Evolutionary conservation across 2,113 vertebrate genomes (phyloP), one percentile per base, ranked within the genome.

Genomic region (Perca flavescens): DNA sequence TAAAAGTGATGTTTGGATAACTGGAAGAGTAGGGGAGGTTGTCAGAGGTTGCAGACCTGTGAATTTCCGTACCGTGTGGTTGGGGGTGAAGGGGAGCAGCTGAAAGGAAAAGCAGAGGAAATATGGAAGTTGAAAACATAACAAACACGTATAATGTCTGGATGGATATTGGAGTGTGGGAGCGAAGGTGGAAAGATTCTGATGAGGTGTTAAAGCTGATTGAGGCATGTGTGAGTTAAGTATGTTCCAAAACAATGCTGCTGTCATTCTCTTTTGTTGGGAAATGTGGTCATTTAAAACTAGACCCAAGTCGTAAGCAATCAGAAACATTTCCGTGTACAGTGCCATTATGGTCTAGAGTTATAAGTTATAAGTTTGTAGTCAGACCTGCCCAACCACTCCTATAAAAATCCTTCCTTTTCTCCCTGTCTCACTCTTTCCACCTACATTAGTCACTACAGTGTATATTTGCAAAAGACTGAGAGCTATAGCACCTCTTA

Each of bases 381-480:
- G 9, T 54, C 14, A 21, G 21, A 17, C 47, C 14, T n/a, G 17
- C 43, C 9, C 17, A 31, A 54, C 14, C 74, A 53, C 72, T 91
- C 80, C 21, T 64, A 80, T 77, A 66, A 93, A 70, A 64, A 57
- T 63, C 49, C 81, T 56, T 63, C 62, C 64, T 81, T 43, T 65
- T 66, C 57, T 56, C 64, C 40, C 52, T 15, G 63, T 79, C 63
- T 69, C 83, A 46, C 71, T 79, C 7, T 3, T 76, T 58, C 73
- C 83, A 71, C 78, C 75, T 75, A 49, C 21, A 68, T 90, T 79
- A 94, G 94, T 94, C 94, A 85, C 80, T 69, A 87, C 69, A 8
- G 65, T 79, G 84, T 74, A 75, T 96, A 95, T 93, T 95, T 96
- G 95, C 94, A 92, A 95, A 86, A 85, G 67, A 75, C 79, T 52